phyloP scores from a whole-genome alignment of 2,888 invertebrate genomes.

The Periphyllus acericola region DNA sequence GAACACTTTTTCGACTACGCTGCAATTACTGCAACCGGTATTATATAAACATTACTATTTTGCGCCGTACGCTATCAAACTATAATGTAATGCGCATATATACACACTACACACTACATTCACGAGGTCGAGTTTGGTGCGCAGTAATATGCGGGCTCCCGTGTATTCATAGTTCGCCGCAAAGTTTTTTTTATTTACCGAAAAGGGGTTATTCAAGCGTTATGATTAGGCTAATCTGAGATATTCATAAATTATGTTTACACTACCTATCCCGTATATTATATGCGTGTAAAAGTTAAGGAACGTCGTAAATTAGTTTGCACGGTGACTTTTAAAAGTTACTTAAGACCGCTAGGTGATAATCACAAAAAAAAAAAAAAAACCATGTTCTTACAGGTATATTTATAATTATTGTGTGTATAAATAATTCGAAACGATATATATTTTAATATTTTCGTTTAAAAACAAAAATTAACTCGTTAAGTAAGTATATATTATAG shows the following conservation, averaged over 20 bases:
- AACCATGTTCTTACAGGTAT: too few relatives aligned
- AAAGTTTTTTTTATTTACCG: conserved; percentile 9
- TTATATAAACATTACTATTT: neutral
- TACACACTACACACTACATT: neutral
- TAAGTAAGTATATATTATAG: too few relatives aligned
- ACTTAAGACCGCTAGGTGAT: neutral
- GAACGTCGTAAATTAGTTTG: conserved; percentile 25
- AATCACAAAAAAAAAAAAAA: neutral
- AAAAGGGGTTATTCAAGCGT: conserved; percentile 27
- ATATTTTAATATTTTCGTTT: too few relatives aligned
- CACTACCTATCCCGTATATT: conserved; percentile 20
- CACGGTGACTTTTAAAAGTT: conserved; percentile 17
- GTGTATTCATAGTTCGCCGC: neutral
- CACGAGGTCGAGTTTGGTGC: conserved; percentile 24
- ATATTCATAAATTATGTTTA: conserved; percentile 45
- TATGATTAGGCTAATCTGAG: conserved; percentile 33
- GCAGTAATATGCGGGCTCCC: conserved; percentile 31
- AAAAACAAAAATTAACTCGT: neutral
- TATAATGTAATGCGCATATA: neutral
- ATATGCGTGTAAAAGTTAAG: conserved; percentile 23
- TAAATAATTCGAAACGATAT: too few relatives aligned
- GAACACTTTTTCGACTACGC: neutral
- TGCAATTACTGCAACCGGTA: neutral
- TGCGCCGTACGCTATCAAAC: neutral
- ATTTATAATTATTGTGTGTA: too few relatives aligned